Evolutionary conservation across 2,113 vertebrate genomes (phyloP).

Genomic region (Gulo gulo): DNA sequence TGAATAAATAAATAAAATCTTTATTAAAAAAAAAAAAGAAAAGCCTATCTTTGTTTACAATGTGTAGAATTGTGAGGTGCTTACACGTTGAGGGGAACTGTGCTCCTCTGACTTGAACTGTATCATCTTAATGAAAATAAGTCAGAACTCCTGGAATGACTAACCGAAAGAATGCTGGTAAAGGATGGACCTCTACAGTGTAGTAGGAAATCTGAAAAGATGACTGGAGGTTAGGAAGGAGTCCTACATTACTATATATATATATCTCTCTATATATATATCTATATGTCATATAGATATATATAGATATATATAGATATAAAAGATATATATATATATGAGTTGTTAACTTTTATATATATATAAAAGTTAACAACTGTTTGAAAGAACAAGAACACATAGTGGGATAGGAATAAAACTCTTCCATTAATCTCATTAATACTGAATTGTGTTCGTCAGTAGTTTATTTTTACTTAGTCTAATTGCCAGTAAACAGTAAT

Average conservation of each 20-base stretch:
- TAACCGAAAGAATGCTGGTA: neutral
- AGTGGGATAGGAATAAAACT: neutral
- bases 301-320: neutral
- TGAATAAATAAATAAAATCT: too few relatives aligned
- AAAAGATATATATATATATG: neutral
- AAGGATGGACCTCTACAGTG: neutral
- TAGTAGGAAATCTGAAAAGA: neutral
- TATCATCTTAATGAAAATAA: neutral
- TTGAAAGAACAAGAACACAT: neutral
- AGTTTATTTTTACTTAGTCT: neutral
- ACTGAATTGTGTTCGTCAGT: neutral
- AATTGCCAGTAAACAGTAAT: neutral
- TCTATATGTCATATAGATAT: too few relatives aligned
- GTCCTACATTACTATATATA: neutral
- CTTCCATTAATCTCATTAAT: neutral
- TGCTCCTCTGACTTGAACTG: neutral
- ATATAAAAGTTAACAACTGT: neutral
- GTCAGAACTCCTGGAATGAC: neutral
- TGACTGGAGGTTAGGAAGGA: neutral
- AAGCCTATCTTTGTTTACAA: neutral
- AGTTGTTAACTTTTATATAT: too few relatives aligned
- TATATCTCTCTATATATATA: too few relatives aligned
- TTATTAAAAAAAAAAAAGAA: neutral
- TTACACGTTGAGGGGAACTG: neutral
- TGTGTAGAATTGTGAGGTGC: neutral